Evolutionary conservation across 2,113 vertebrate genomes (phyloP).

Genomic region (Hippocampus guttulatus): DNA sequence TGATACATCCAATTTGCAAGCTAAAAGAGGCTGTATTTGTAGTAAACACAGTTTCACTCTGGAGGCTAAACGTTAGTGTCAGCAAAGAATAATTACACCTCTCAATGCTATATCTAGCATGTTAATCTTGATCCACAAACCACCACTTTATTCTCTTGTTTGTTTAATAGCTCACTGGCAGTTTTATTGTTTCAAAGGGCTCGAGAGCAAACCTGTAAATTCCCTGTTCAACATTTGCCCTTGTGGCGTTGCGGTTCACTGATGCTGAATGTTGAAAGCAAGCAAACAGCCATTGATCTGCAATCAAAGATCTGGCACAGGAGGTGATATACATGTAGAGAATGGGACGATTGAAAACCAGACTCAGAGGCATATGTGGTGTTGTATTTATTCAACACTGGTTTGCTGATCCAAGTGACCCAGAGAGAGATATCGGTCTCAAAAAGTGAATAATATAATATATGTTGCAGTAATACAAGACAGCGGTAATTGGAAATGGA

Average conservation of each 20-base stretch:
- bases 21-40: conserved; percentile 58
- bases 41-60: conserved; percentile 68
- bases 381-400: conserved; percentile 77
- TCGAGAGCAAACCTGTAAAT: conserved; percentile 84
- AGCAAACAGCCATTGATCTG: conserved; percentile 72
- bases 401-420: conserved; percentile 74
- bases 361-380: conserved; percentile 73
- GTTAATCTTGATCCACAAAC: conserved; percentile 72
- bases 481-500: conserved; percentile 57
- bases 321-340: conserved; percentile 85
- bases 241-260: conserved; percentile 80
- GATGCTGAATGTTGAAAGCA: conserved; percentile 86
- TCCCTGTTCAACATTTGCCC: conserved; percentile 85
- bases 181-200: conserved; percentile 87
- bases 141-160: conserved; percentile 85
- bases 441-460: neutral
- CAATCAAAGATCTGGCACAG: conserved; percentile 77
- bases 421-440: conserved; percentile 31
- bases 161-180: conserved; percentile 84
- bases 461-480: conserved; percentile 8
- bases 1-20: conserved; percentile 1
- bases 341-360: conserved; percentile 74
- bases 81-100: conserved; percentile 80
- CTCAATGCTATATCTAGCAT: conserved; percentile 63
- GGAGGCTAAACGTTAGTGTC: conserved; percentile 63